phyloP scores from a whole-genome alignment of 2,797 vertebrate genomes.

The Tarsius wallacei region DNA sequence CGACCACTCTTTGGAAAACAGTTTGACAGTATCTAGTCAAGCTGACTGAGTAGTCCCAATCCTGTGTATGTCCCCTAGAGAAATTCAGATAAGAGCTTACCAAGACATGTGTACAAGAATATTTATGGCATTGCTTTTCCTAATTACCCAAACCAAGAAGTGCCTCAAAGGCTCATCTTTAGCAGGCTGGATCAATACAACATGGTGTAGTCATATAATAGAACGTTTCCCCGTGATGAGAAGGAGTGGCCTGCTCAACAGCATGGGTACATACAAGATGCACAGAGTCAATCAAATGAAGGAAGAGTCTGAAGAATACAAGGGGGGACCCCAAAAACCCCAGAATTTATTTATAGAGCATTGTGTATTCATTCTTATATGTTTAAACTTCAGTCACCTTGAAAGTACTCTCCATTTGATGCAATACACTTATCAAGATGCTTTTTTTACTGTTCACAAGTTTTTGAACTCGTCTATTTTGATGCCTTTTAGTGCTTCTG shows the following conservation, averaged over 20 bases:
- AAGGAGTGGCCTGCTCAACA: accelerated
- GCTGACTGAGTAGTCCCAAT: too few relatives aligned
- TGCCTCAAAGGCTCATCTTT: neutral
- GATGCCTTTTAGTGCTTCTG: too few relatives aligned
- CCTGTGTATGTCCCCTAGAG: neutral
- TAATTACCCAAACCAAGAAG: neutral
- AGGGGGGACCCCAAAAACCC: too few relatives aligned
- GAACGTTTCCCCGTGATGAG: neutral
- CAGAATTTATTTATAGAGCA: too few relatives aligned
- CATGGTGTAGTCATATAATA: accelerated
- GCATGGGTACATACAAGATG: neutral
- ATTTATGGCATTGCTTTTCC: neutral
- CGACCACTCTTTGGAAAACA: neutral
- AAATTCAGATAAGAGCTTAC: neutral
- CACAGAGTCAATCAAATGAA: neutral
- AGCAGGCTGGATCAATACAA: neutral
- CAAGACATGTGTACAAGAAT: neutral
- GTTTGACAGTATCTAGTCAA: neutral
- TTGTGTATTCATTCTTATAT: neutral
- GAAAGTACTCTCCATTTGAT: too few relatives aligned
- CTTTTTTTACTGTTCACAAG: too few relatives aligned
- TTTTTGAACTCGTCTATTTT: too few relatives aligned
- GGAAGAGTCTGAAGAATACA: neutral
- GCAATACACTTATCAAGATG: too few relatives aligned
- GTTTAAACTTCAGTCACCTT: too few relatives aligned